Base-by-base conservation (phyloP, 2,113 vertebrate species). In the Aphelocoma coerulescens region DNA sequence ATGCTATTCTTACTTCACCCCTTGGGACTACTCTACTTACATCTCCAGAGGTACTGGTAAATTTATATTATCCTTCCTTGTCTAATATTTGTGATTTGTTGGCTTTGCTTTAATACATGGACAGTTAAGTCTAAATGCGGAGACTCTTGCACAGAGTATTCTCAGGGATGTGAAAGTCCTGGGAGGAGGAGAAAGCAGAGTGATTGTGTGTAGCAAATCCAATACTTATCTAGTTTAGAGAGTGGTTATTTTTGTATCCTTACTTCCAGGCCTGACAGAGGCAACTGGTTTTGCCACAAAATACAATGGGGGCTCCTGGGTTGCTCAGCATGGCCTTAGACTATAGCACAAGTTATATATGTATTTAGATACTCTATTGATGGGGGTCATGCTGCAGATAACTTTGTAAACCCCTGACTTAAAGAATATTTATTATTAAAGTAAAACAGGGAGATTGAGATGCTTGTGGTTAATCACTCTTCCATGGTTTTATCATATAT, bases 1-100 rank as follows among this genome's bases (percentile, higher is more conserved):
- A 69, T 91, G 62, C 39, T 95, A 74, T 90, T 96, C 73, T 93
- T 91, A 95, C 88, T 95, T 96, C 67, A 71, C 61, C 93, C 58
- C 85, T 91, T 93, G 93, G 95, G 89, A 95, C 71, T 79, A 91
- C 61, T 91, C n/a, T 74, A 66, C 92, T 88, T 90, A 81, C 32
- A 86, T 97, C 74, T 95, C 83, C 77, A 95, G 77, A 93, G 65
- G 90, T 93, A 85, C 83, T 89, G 81, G 46, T 67, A 96, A 89
- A 95, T 96, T 96, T 91, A 88, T 81, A 85, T 88, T 75, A 94
- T 94, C 69, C 16, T 95, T 95, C 93, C 89, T 93, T 96, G 68
- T 96, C 80, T 95, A 93, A 96, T 97, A 69, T 65, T 93, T 0
- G 6, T 98, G 91, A 97, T 97, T 97, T 97, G 87, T 94, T 93